These are phyloP conservation scores for Jacana jacana DNA, from an alignment of 2,113 vertebrate genomes.

Conservation along the genomic window DNA sequence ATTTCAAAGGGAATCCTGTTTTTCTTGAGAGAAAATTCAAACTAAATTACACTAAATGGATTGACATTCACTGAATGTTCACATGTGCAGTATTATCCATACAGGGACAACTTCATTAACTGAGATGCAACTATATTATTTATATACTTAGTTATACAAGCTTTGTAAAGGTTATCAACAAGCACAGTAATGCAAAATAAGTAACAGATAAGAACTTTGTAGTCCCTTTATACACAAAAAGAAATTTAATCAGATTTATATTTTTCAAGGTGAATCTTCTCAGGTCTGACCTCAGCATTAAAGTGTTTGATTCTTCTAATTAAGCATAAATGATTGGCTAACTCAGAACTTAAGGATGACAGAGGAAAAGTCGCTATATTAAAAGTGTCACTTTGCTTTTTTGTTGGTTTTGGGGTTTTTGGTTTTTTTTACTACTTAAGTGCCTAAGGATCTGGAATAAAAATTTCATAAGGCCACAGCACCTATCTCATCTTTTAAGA, in stretches of 20 bases:
- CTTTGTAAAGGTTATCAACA: neutral
- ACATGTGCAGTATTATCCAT: accelerated
- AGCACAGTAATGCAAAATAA: neutral
- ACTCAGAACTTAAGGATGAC: neutral
- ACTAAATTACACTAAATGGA: neutral
- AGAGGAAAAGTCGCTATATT: neutral
- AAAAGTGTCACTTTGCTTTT: neutral
- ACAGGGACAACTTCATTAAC: neutral
- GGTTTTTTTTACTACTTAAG: neutral
- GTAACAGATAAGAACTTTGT: neutral
- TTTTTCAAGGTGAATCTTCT: neutral
- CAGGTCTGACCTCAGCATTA: neutral
- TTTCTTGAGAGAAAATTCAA: slow-evolving; percentile 35
- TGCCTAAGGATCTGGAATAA: neutral
- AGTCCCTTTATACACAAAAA: neutral
- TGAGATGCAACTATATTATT: neutral
- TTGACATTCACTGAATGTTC: neutral
- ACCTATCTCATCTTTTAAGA: neutral
- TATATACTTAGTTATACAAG: neutral
- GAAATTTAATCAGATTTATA: neutral
- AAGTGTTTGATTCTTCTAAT: neutral
- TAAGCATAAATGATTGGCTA: neutral
- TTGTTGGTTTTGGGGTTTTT: too few relatives aligned
- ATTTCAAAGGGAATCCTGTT: slow-evolving; percentile 5
- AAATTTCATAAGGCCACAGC: neutral